These are phyloP conservation scores for Acanthiza pusilla DNA, from an alignment of 2,797 vertebrate genomes.

Conservation along the genomic window DNA sequence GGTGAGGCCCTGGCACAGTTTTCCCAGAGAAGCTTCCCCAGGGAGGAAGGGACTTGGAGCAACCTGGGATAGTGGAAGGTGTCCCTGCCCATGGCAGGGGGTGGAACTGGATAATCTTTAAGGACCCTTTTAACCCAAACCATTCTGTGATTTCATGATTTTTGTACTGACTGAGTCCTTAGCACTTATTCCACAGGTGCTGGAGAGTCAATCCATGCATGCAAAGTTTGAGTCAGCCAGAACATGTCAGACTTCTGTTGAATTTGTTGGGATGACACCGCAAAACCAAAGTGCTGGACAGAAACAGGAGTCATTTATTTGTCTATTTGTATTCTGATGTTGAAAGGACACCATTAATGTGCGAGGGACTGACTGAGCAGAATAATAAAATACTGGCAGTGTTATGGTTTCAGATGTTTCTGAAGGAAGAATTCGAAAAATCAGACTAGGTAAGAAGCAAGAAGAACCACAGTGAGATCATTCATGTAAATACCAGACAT, in stretches of 20 bases:
- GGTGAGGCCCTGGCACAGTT: fast-evolving
- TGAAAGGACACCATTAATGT: neutral
- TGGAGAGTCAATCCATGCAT: neutral
- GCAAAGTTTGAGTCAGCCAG: neutral
- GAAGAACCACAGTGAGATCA: neutral
- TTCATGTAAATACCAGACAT: neutral
- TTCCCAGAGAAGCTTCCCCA: neutral
- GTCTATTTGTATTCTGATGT: neutral
- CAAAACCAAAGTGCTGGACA: neutral
- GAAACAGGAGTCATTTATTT: neutral
- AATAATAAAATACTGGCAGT: neutral
- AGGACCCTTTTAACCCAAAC: neutral
- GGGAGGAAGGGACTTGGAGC: neutral
- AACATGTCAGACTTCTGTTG: neutral
- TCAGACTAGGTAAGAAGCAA: neutral
- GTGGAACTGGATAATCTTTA: neutral
- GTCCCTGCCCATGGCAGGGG: neutral
- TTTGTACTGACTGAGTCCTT: neutral
- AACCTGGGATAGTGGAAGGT: neutral
- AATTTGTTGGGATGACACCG: neutral
- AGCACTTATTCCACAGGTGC: neutral
- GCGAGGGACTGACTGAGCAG: neutral
- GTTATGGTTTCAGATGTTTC: neutral
- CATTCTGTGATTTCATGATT: neutral
- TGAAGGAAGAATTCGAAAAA: neutral